Base-by-base conservation (phyloP, 2,113 vertebrate species). In the Lophochroa leadbeateri region DNA sequence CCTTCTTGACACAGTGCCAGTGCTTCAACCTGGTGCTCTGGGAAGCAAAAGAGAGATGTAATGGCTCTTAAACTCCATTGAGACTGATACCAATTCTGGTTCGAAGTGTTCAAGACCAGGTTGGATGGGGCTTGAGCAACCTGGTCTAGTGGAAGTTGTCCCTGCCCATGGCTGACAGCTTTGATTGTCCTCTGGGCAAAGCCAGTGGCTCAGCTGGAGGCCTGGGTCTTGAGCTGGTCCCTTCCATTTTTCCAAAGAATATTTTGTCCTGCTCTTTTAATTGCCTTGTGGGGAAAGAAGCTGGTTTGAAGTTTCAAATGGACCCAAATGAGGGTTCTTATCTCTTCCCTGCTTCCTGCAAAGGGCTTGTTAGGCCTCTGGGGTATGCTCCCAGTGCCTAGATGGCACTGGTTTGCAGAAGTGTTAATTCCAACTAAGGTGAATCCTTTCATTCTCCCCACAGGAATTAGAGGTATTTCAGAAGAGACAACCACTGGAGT, bases 401-500 rank as follows among this genome's bases (percentile, higher is more conserved):
- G 11, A 15, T 43, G 7, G 7, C 47, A 3, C 84, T 67, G 35
- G 7, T 80, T 55, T 87, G 27, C 50, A 80, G 55, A 12, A 12
- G 33, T 0, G 2, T 53, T n/a, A 28, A 31, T 12, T 53, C 17
- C 29, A 75, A 0, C 37, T 70, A 18, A 76, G 28, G 44, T 79
- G 49, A 88, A 78, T 91, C 28, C 17, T 71, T 89, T 31, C 67
- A 4, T 9, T 95, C 17, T 85, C 14, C 8, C 61, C 52, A 8
- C 96, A 99, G 99, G 98, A 82, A 99, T 99, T 94, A 98, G 97
- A 81, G 99, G 99, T 10, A 83, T 99, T 93, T 99, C 99, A 2
- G 99, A 99, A 93, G 99, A 99, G 96, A 99, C 99, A 3, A 99
- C 99, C 5, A 99, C 99, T 17, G 99, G 99, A 1, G 99, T 99